A percentile compares a stretch with the other conserved stretches of the same genome.
Evolutionary conservation across 2,888 invertebrate genomes (phyloP).

Genomic region (Andrena trimmerana): DNA sequence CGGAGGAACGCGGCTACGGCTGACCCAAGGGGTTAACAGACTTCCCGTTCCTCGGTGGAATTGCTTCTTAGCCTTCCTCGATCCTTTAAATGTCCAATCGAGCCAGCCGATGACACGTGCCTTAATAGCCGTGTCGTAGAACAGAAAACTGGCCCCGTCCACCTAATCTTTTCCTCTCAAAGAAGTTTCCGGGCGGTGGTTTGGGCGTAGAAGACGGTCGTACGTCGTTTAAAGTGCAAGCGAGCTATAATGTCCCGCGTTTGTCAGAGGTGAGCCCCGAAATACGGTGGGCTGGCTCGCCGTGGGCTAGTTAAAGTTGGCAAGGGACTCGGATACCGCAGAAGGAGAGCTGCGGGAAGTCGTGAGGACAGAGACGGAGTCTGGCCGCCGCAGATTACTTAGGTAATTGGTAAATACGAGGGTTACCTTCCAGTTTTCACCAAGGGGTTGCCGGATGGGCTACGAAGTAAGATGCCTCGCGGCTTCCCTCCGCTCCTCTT

Average conservation of each 20-base stretch:
- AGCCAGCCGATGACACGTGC: no score
- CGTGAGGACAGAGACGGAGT: constrained; percentile 80
- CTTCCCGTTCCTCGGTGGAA: not conserved
- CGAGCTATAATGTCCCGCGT: constrained; percentile 64
- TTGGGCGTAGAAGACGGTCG: constrained; percentile 42
- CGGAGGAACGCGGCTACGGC: not conserved
- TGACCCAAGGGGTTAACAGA: constrained; percentile 36
- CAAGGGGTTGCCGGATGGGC: constrained; percentile 76
- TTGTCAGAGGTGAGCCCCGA: constrained; percentile 58
- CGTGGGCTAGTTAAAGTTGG: constrained; percentile 74
- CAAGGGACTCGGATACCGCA: constrained; percentile 64
- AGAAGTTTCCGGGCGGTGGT: not conserved
- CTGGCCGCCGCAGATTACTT: constrained; percentile 84
- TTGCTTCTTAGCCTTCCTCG: no score
- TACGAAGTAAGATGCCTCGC: constrained; percentile 75
- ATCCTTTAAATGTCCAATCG: no score
- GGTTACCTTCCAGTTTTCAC: constrained; percentile 80
- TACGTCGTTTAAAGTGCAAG: constrained; percentile 55
- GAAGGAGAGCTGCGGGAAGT: constrained; percentile 72
- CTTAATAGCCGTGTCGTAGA: no score
- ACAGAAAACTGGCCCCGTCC: not conserved
- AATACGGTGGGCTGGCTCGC: constrained; percentile 55
- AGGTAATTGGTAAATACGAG: constrained; percentile 85
- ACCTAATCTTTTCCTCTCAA: not conserved
- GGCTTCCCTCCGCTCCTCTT: constrained; percentile 54